Conservation (phyloP, 2,113 vertebrate species). For the Athene cunicularia region DNA sequence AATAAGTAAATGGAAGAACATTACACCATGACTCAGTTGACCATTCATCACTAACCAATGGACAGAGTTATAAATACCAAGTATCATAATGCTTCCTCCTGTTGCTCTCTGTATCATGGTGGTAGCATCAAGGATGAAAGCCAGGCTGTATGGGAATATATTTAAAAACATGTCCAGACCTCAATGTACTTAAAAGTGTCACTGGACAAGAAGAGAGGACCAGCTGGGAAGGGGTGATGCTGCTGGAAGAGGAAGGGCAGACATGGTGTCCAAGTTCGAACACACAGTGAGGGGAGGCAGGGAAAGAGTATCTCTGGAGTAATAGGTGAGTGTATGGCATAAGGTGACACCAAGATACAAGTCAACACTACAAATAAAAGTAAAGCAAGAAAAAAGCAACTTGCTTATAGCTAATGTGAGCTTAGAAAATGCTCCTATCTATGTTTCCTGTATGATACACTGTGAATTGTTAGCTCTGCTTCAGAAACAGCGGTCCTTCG, state of each 20-base stretch:
- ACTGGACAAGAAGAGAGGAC: neutral
- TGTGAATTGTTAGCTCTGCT: neutral
- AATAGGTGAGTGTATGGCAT: fast-evolving
- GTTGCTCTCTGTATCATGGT: neutral
- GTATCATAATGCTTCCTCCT: neutral
- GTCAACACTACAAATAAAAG: neutral
- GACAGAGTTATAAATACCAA: neutral
- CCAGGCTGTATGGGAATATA: neutral
- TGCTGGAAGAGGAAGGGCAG: fast-evolving
- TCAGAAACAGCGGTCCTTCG: neutral
- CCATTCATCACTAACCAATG: neutral
- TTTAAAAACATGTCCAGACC: neutral
- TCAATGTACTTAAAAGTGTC: neutral
- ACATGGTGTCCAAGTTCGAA: fast-evolving
- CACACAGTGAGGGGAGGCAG: neutral
- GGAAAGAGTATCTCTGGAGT: neutral
- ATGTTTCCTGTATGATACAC: neutral
- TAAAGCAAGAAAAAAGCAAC: neutral
- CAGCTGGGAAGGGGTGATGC: fast-evolving
- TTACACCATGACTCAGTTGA: neutral
- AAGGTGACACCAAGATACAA: neutral
- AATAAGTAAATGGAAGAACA: neutral
- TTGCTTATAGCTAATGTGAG: neutral
- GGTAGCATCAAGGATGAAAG: neutral
- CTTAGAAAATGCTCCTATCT: neutral